Percentiles rank a stretch among this genome's conserved stretches.
phyloP scores from a whole-genome alignment of 2,113 vertebrate species.

The Toxotes chatareus region DNA sequence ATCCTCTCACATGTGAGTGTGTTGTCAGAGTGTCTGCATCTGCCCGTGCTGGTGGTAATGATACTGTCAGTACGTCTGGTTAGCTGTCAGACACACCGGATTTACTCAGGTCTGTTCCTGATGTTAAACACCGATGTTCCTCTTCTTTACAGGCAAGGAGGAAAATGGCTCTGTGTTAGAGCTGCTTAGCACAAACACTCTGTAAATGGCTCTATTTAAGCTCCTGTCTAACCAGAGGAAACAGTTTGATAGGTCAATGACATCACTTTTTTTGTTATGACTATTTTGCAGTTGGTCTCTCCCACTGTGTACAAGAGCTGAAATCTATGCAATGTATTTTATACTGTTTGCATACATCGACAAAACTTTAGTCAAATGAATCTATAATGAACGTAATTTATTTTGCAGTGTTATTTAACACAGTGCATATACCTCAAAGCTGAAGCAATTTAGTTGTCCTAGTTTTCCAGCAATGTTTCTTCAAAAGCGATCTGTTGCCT shows the following conservation, averaged over 20 bases:
- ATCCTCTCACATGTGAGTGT: conserved; percentile 70
- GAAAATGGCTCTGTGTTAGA: conserved; percentile 64
- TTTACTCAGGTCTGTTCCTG: conserved; percentile 67
- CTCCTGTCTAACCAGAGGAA: conserved; percentile 52
- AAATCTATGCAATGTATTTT: conserved; percentile 4
- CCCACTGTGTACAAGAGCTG: background rate
- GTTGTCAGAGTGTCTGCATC: conserved; percentile 75
- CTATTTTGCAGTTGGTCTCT: background rate
- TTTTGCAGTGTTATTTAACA: background rate
- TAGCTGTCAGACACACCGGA: conserved; percentile 75
- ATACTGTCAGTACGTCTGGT: conserved; percentile 78
- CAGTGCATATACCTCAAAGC: background rate
- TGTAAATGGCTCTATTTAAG: conserved; percentile 45
- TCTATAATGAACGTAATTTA: no score
- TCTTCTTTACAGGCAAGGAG: conserved; percentile 71
- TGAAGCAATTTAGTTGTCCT: background rate
- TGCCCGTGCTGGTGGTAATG: conserved; percentile 73
- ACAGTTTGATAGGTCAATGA: conserved; percentile 42
- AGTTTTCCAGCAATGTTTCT: background rate
- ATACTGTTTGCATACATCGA: background rate
- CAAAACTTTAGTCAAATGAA: background rate
- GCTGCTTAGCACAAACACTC: conserved; percentile 68
- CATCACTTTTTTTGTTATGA: conserved; percentile 20
- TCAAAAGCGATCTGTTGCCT: background rate
- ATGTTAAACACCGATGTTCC: conserved; percentile 78